Evolutionary conservation across 2,113 vertebrate genomes (phyloP).

Genomic region (Oryzias woworae): DNA sequence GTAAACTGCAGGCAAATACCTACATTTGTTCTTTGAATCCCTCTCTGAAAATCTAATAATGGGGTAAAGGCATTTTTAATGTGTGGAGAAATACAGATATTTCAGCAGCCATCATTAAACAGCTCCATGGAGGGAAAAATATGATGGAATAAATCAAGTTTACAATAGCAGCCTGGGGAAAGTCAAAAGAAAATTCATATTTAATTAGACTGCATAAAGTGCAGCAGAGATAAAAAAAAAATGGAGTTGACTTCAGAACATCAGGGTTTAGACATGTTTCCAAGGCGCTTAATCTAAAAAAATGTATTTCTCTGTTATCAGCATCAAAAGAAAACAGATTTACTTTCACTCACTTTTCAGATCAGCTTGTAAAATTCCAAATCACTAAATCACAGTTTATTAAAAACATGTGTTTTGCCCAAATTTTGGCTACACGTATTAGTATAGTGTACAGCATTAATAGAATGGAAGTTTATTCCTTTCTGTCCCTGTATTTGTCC

Average conservation of each 20-base stretch:
- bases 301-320: constrained; percentile 42
- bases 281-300: constrained; percentile 36
- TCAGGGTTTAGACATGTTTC: constrained; percentile 31
- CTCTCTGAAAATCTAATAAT: constrained; percentile 47
- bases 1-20: constrained; percentile 18
- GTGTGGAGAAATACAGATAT: constrained; percentile 36
- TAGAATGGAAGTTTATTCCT: constrained; percentile 34
- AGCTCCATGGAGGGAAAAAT: constrained; percentile 45
- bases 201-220: constrained; percentile 67
- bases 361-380: constrained; percentile 1
- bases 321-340: neutral
- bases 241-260: constrained; percentile 38
- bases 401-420: neutral
- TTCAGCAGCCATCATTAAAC: constrained; percentile 35
- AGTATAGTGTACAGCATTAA: constrained; percentile 29
- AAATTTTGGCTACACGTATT: neutral
- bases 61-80: constrained; percentile 45
- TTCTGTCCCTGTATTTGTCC: constrained; percentile 50
- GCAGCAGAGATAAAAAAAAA: constrained; percentile 64
- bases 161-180: constrained; percentile 61
- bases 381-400: no score
- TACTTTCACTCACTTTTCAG: constrained; percentile 18
- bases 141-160: constrained; percentile 58
- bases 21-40: constrained; percentile 33
- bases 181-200: constrained; percentile 65